Conservation (phyloP, 2,797 vertebrate genomes). For the Notolepis coatsorum region DNA sequence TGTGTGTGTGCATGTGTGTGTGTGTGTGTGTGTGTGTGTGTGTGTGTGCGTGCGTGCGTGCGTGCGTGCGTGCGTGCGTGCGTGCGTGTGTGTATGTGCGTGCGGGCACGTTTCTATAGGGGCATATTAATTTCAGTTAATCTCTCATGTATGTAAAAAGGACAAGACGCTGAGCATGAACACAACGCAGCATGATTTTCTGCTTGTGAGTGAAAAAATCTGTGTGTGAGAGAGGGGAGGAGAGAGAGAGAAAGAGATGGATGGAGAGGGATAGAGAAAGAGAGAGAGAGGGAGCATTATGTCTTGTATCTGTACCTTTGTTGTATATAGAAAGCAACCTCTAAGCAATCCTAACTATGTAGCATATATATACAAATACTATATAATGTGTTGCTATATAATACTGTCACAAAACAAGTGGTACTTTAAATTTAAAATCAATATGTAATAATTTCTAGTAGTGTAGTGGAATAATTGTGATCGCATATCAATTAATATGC, state of each 20-base stretch:
- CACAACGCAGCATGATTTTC: slow-evolving; percentile 2
- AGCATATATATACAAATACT: too few species aligned
- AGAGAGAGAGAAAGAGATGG: neutral
- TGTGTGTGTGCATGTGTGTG: neutral
- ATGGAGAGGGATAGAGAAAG: neutral
- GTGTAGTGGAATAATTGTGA: too few species aligned
- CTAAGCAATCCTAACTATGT: too few species aligned
- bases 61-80: neutral
- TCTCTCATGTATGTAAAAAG: slow-evolving; percentile 6
- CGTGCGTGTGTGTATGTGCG: neutral
- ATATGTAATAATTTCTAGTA: too few species aligned
- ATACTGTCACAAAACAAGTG: too few species aligned
- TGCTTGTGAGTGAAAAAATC: slow-evolving; percentile 13
- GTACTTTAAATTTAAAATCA: too few species aligned
- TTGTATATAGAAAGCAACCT: too few species aligned
- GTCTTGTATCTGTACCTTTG: too few species aligned
- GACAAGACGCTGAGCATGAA: slow-evolving; percentile 20
- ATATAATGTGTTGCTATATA: too few species aligned
- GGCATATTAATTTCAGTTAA: too few species aligned
- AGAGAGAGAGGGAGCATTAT: slow-evolving; percentile 4
- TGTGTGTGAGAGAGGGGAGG: slow-evolving; percentile 1
- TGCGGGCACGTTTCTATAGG: too few species aligned
- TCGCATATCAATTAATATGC: too few species aligned
- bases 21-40: neutral
- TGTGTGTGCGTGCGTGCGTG: slow-evolving; percentile 3